Evolutionary conservation across 2,797 vertebrate species (phyloP), one percentile per base, ranked within the genome.

Genomic region (Tapirus indicus): DNA sequence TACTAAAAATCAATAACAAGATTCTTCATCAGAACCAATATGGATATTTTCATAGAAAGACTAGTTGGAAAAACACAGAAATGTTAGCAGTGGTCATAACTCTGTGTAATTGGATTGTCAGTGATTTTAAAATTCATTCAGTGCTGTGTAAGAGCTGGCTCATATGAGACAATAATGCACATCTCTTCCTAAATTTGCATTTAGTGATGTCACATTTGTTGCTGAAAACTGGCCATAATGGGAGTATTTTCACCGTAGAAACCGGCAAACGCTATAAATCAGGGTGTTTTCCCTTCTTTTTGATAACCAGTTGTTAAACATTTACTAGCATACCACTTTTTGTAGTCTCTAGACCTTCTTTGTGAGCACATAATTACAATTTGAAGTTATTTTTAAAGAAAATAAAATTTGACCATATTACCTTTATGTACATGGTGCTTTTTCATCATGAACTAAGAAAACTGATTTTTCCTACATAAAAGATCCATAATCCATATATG

Each of bases 361-460:
- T 71, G 12, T 41, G 47, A 93, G 35, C 35, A 91, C 27, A 75
- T 23, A 78, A 92, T 44, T 84, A 85, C 23, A 94, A 86, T 44
- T 79, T 91, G 58, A 94, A 62, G 62, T 87, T 72, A 49, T 79
- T 92, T 96, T 95, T 89, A 78, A 88, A 87, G 78, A 60, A 89
- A 95, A 93, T 94, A 86, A 92, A 86, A 49, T 88, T 16, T 86
- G 38, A 80, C 52, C 75, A 69, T 66, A 79, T 95, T 95, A 85
- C 35, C 32, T 91, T 80, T 89, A 35, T 87, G 25, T 72, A 75
- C 64, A 64, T 83, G 74, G 52, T 92, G 29, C 14, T 75, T 95
- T 96, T 86, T 72, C 35, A 83, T 69, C 20, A 96, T 92, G 58
- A 44, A 62, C 49, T 60, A 88, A 72, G 91, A 52, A 88, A 86